These are phyloP conservation scores for Eristalis intricaria DNA, from an alignment of 2,888 invertebrate species.

Conservation along the genomic window DNA sequence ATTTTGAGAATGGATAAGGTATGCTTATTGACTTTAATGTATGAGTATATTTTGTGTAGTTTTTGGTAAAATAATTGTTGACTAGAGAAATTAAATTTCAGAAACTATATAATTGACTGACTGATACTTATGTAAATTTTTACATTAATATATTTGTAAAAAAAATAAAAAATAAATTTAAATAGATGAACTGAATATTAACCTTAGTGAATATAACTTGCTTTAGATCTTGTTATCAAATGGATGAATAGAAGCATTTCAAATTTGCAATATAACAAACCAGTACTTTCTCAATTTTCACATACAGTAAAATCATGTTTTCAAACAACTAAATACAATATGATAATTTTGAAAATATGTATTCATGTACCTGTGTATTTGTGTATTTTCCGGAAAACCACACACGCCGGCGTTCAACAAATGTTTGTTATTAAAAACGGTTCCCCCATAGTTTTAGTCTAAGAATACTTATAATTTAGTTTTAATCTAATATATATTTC, in stretches of 20 bases:
- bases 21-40: slow-evolving; percentile 65
- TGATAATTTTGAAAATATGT: slow-evolving; percentile 17
- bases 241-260: neutral
- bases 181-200: neutral
- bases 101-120: slow-evolving; percentile 57
- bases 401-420: neutral
- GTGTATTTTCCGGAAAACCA: slow-evolving; percentile 33
- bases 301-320: neutral
- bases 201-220: neutral
- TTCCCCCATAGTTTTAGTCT: neutral
- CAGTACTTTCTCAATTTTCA: neutral
- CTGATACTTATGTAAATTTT: neutral
- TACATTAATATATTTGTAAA: neutral
- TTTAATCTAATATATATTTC: neutral
- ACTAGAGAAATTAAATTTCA: slow-evolving; percentile 5
- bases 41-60: slow-evolving; percentile 21
- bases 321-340: neutral
- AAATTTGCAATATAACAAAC: neutral
- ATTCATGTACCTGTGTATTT: slow-evolving; percentile 32
- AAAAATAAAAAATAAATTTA: neutral
- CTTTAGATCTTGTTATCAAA: neutral
- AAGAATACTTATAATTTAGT: neutral
- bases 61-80: slow-evolving; percentile 6
- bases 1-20: slow-evolving; percentile 59
- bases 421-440: neutral